Evolutionary conservation across 2,113 vertebrate genomes (phyloP).

Genomic region (Aspiorhynchus laticeps): DNA sequence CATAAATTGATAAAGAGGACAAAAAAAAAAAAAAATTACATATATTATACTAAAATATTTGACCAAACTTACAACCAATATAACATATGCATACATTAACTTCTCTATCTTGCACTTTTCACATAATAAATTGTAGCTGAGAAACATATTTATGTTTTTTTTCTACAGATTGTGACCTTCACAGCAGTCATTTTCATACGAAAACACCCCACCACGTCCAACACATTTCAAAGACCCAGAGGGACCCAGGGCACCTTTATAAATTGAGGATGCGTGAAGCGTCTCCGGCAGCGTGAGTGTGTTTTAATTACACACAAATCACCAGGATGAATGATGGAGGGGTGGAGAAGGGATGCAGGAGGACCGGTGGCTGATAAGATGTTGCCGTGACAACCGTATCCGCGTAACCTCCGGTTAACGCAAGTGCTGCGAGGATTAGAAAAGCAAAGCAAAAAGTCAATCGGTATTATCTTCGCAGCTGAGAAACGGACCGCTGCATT

Average conservation of each 20-base stretch:
- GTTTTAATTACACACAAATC: conserved; percentile 57
- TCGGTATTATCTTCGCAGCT: neutral
- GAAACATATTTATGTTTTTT: neutral
- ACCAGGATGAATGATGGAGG: conserved; percentile 28
- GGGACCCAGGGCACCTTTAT: neutral
- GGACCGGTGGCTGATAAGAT: conserved; percentile 32
- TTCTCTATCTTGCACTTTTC: neutral
- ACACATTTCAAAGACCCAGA: neutral
- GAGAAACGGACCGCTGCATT: neutral
- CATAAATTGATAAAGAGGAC: neutral
- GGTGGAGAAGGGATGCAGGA: neutral
- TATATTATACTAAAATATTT: neutral
- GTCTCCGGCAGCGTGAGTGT: neutral
- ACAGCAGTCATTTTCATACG: neutral
- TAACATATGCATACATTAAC: neutral
- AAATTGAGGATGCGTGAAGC: neutral
- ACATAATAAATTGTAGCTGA: neutral
- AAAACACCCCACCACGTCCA: neutral
- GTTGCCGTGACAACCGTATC: conserved; percentile 55
- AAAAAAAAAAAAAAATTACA: neutral
- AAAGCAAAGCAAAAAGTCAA: conserved; percentile 27
- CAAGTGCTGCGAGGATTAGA: conserved; percentile 22
- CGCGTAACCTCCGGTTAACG: conserved; percentile 28
- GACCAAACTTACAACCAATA: too few species aligned
- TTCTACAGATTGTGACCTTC: neutral